Conservation (phyloP, 2,797 vertebrate genomes). For the Gouania willdenowi region DNA sequence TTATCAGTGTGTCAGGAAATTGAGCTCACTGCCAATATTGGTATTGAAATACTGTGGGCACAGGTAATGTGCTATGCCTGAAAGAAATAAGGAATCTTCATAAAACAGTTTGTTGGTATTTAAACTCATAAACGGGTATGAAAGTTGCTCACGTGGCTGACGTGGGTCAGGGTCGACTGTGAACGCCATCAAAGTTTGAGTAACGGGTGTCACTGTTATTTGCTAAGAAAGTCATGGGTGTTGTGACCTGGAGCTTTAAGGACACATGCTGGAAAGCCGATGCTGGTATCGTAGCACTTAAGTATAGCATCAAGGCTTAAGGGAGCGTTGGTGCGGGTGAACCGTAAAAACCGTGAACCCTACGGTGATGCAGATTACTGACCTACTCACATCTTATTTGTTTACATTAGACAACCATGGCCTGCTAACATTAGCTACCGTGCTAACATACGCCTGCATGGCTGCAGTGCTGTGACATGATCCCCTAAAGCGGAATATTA, state of each 20-base stretch:
- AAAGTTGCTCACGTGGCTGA: no score
- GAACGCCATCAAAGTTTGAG: no score
- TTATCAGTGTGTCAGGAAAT: no score
- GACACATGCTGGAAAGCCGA: not conserved
- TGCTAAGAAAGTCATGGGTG: not conserved
- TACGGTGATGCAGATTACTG: conserved; percentile 3
- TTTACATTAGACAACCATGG: conserved; percentile 62
- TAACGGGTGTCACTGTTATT: not conserved
- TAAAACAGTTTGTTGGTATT: no score
- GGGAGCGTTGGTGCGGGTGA: no score
- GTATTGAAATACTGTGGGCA: no score
- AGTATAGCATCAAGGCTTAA: not conserved
- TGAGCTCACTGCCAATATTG: no score
- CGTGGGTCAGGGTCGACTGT: no score
- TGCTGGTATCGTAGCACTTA: not conserved
- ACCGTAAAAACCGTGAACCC: no score
- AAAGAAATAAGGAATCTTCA: no score
- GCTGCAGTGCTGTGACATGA: not conserved
- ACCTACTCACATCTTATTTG: conserved; percentile 50
- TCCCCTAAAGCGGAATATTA: not conserved
- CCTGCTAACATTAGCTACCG: conserved; percentile 54
- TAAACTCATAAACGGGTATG: no score
- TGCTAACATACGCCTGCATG: conserved; percentile 3
- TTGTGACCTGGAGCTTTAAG: not conserved
- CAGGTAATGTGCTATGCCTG: no score